Base-by-base conservation (phyloP, 2,113 vertebrate genomes). In the Motacilla alba region DNA sequence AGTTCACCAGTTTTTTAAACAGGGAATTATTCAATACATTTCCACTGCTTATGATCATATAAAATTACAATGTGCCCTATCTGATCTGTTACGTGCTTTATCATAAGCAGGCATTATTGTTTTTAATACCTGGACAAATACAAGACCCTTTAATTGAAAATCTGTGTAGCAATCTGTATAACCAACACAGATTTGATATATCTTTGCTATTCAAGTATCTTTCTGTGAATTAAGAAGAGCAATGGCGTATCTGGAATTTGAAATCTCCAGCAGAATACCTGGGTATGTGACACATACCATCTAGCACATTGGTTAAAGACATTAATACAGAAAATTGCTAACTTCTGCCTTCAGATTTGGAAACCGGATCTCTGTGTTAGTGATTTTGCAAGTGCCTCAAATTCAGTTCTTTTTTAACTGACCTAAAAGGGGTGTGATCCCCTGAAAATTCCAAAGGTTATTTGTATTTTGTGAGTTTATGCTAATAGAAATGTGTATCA, bases 391-490 rank as follows among this genome's bases (percentile, higher is more conserved):
- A 87, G 85, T 85, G 16, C 10, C 24, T 88, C 53, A 79, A 13
- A 76, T 79, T 93, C 76, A 85, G 35, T 46, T 90, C 4, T 85
- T 89, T 82, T 90, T 69, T 5, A 69, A 91, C 66, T 91, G 4
- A 76, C 44, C 3, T n/a, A 68, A 82, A 93, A 69, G 63, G 49
- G 53, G 43, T 17, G 7, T 66, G 76, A 83, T 58, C 63, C 63
- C 62, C 14, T 83, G 91, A 76, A 76, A 95, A 95, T 90, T 92
- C 70, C 82, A 80, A 62, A 83, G 53, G 31, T 83, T 91, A 76
- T 76, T 83, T 91, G 82, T 90, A 93, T 83, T 90, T 77, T 76
- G 33, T 85, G 46, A 73, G 41, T 90, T 91, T 90, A 91, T 83
- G 31, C 6, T 93, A 78, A 69, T 37, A 81, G 44, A 89, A 89